A percentile compares a stretch with the other conserved stretches of the same genome.
phyloP scores from a whole-genome alignment of 1,140 invertebrate species.

The Lordiphosa collinella region DNA sequence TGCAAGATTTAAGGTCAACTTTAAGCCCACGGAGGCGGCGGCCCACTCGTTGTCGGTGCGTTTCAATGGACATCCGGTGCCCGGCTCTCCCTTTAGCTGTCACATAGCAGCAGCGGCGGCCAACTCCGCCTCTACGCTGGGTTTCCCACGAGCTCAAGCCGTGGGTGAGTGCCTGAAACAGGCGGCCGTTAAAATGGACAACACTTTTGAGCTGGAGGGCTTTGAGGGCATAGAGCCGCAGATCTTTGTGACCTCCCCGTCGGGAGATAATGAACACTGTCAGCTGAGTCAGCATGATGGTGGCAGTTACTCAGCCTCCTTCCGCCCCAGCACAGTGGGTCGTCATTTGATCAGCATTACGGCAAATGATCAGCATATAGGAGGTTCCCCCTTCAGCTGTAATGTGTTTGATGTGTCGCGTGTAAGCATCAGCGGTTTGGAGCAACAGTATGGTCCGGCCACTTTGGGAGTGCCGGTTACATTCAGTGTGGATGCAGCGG shows the following conservation, averaged over 20 bases:
- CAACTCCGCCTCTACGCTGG: slow-evolving; percentile 43
- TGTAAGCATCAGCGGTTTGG: slow-evolving; percentile 89
- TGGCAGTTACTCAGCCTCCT: slow-evolving; percentile 86
- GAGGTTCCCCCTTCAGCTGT: slow-evolving; percentile 94
- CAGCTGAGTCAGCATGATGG: slow-evolving; percentile 82
- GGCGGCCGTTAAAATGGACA: slow-evolving; percentile 81
- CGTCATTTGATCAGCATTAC: slow-evolving; percentile 90
- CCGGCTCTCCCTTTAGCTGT: slow-evolving; percentile 94
- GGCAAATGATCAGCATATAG: slow-evolving; percentile 90
- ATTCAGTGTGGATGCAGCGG: slow-evolving; percentile 96
- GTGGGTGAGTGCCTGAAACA: slow-evolving; percentile 82
- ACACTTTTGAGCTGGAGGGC: slow-evolving; percentile 76
- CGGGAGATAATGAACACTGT: slow-evolving; percentile 86
- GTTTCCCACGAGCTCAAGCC: slow-evolving; percentile 80
- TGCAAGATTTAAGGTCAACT: slow-evolving; percentile 97
- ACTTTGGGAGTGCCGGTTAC: slow-evolving; percentile 91
- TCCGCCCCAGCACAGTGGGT: slow-evolving; percentile 91
- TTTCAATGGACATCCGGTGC: slow-evolving; percentile 97
- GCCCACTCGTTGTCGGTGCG: slow-evolving; percentile 93
- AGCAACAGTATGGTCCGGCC: slow-evolving; percentile 82
- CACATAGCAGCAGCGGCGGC: slow-evolving; percentile 83
- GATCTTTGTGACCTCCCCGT: slow-evolving; percentile 89
- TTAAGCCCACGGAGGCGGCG: slow-evolving; percentile 95
- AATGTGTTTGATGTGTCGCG: slow-evolving; percentile 95
- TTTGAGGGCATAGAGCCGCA: slow-evolving; percentile 82